A percentile compares a stretch with the other conserved stretches of the same genome.
phyloP scores from a whole-genome alignment of 2,113 vertebrate species.

The Danionella cerebrum region DNA sequence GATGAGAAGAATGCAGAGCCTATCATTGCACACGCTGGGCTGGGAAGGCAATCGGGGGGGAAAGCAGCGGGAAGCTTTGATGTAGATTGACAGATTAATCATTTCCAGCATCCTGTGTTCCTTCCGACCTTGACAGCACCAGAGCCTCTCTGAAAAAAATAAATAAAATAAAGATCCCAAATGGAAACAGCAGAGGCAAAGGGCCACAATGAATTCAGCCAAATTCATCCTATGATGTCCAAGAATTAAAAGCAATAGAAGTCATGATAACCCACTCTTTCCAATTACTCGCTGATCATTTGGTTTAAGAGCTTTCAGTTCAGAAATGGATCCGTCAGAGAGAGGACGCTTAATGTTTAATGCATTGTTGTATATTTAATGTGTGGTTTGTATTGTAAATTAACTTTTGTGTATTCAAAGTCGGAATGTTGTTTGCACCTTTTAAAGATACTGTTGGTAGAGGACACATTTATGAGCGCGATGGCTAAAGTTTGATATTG shows the following conservation, averaged over 20 bases:
- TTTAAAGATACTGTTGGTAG: no score
- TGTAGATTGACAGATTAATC: slow-evolving; percentile 75
- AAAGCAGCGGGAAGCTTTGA: slow-evolving; percentile 54
- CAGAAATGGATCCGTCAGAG: not conserved
- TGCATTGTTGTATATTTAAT: slow-evolving; percentile 13
- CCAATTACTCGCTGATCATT: slow-evolving; percentile 3
- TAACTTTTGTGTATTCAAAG: not conserved
- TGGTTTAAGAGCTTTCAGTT: not conserved
- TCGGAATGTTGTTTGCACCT: not conserved
- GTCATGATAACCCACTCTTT: slow-evolving; percentile 7
- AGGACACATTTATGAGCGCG: no score
- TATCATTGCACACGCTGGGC: slow-evolving; percentile 48
- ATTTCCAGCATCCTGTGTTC: slow-evolving; percentile 54
- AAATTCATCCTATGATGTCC: slow-evolving; percentile 21
- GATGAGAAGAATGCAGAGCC: slow-evolving; percentile 39
- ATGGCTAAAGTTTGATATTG: no score
- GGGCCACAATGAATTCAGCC: slow-evolving; percentile 17
- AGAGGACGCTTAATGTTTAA: not conserved
- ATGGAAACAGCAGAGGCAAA: slow-evolving; percentile 2
- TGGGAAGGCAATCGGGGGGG: slow-evolving; percentile 52
- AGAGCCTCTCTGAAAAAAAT: slow-evolving; percentile 28
- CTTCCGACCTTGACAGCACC: slow-evolving; percentile 62
- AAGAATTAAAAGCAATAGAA: slow-evolving; percentile 30
- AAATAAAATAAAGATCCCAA: not conserved
- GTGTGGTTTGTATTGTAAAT: not conserved